Evolutionary conservation across 1,140 invertebrate species (phyloP), one percentile per base, ranked within the genome.

Genomic region (Ceratina calcarata): DNA sequence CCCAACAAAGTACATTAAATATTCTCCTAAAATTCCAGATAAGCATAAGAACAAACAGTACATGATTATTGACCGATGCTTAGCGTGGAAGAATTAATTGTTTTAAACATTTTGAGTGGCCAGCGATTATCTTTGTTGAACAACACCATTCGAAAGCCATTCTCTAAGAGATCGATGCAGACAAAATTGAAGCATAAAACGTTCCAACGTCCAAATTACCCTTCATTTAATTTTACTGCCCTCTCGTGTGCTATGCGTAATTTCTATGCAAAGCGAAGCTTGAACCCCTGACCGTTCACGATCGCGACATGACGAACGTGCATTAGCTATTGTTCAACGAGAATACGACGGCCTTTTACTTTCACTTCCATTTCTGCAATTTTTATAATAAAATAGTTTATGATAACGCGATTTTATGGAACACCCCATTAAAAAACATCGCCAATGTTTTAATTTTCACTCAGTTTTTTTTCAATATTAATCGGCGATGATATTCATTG

Each of bases 31-130:
- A 6, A 8, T 45, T 45, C 37, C 37, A 10, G 37, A 10, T 3
- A 18, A 20, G 74, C 20, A 70, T 82, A 79, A 84, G 82, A 84
- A 84, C 69, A 58, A 57, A 13, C 32, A 55, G 65, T 45, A 45
- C 37, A 45, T 45, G 7, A 45, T 37, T n/a, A 83, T 83, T 64
- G 74, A 83, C 78, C 69, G 53, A 10, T 6, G 53, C 24, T 15
- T 45, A n/a, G 24, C 10, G 13, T 73, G 18, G 20, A 70, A 72
- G 72, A 83, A 80, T 68, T 45, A 55, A 49, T 82, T 80, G 79
- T 3, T 20, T 13, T 27, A 20, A 67, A 61, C 37, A 45, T 51
- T 53, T 78, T 18, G 32, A 27, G 20, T 53, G 37, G 16, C 45
- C 71, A 20, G 27, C 24, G 72, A 27, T 77, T 77, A 72, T 55